Evolutionary conservation across 1,140 invertebrate genomes (phyloP), one percentile per base, ranked within the genome.

Genomic region (Chironomus tepperi): DNA sequence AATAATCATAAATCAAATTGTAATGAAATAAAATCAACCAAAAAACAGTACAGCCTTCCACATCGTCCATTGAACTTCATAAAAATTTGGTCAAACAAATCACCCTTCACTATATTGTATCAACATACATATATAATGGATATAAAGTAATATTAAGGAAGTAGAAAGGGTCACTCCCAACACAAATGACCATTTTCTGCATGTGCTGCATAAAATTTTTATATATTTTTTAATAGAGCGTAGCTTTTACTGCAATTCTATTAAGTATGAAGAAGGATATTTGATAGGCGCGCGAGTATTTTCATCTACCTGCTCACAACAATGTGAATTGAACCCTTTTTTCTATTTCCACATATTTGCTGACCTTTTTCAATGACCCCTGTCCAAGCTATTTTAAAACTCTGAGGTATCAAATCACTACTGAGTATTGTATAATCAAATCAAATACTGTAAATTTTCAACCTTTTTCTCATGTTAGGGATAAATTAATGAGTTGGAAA

Each of bases 331-430:
- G 9, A 70, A 70, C 16, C 65, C 65, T 70, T 57, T 57, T 57
- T 57, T 12, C n/a, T n/a, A n/a, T n/a, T 15, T 15, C 5, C n/a
- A 6, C 65, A 18, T 34, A 34, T 34, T 34, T 34, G 19, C 9
- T 70, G 65, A 70, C 65, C 65, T 70, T 70, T 70, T 21, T 21
- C 16, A 70, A 9, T 70, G 65, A 70, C 65, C 65, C 65, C 18
- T 70, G 65, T 70, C 65, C 65, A 70, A 5, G 0, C 0, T 19
- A 19, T 70, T 70, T 70, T 16, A 70, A 70, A 70, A 70, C 65
- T 70, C 65, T 70, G 65, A 70, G 65, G 65, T 19, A 70, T 19
- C 65, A 70, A 70, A 70, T 70, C 16, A 19, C 16, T 21, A 19
- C 16, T 21, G 19, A 9, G 65, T 21, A 70, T 70, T 70, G 16